phyloP scores from a whole-genome alignment of 2,113 vertebrate species.

The Sialia sialis region DNA sequence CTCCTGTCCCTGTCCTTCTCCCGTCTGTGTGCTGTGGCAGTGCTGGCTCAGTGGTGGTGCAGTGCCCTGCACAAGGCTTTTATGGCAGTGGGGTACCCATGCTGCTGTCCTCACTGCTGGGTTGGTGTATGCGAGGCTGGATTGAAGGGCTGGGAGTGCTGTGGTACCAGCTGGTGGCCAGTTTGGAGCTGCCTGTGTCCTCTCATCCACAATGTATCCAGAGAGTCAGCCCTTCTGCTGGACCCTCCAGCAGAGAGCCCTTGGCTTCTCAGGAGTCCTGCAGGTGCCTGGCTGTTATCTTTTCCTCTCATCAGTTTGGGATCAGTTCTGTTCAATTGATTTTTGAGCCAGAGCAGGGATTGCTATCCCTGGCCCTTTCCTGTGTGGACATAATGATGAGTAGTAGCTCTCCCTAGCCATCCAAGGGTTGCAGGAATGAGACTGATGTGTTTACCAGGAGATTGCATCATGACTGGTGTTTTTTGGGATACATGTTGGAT shows the following conservation, averaged over 20 bases:
- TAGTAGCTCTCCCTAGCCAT: background rate
- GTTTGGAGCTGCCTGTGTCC: background rate
- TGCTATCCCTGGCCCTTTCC: background rate
- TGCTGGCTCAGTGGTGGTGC: background rate
- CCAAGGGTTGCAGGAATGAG: background rate
- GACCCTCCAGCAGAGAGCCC: background rate
- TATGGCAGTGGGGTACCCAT: fast-evolving
- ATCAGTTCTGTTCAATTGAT: background rate
- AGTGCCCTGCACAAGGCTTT: background rate
- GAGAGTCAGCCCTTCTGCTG: background rate
- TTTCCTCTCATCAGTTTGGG: background rate
- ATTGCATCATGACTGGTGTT: background rate
- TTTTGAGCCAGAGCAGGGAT: background rate
- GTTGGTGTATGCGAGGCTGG: fast-evolving
- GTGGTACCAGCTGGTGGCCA: background rate
- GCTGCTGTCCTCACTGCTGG: background rate
- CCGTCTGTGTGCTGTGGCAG: background rate
- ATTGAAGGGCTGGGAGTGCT: background rate
- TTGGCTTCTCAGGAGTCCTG: background rate
- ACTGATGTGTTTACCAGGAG: background rate
- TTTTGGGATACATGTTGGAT: background rate
- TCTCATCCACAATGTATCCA: background rate
- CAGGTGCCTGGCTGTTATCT: background rate
- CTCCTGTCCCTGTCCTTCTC: background rate
- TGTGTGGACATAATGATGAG: fast-evolving